Percentiles rank a stretch among this genome's conserved stretches.
Conservation (phyloP, 2,113 vertebrate species). For the Alces alces region DNA sequence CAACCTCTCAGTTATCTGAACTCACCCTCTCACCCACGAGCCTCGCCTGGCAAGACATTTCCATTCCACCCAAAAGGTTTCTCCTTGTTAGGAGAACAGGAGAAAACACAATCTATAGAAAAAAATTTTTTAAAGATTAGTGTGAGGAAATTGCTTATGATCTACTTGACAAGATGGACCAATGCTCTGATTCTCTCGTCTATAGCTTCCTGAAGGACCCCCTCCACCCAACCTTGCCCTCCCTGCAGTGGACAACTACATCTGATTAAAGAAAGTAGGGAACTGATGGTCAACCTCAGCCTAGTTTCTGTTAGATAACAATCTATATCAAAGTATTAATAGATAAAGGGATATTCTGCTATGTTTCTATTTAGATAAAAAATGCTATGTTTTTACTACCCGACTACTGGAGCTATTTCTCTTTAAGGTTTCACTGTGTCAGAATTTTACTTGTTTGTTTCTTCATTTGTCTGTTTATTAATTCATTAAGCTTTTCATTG, state of each 20-base stretch:
- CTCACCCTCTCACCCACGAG: neutral
- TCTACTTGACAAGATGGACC: neutral
- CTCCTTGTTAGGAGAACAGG: neutral
- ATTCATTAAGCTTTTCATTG: neutral
- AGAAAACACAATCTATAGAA: neutral
- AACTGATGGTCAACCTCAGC: neutral
- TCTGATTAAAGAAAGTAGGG: neutral
- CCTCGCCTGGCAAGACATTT: neutral
- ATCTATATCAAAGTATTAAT: neutral
- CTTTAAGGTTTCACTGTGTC: neutral
- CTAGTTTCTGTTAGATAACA: neutral
- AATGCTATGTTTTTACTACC: neutral
- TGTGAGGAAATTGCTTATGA: neutral
- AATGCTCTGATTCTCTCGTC: neutral
- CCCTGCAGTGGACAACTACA: too few species aligned
- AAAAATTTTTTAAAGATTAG: neutral
- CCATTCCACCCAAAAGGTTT: neutral
- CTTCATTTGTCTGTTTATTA: neutral
- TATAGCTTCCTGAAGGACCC: neutral
- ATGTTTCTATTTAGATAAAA: neutral
- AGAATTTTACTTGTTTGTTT: neutral
- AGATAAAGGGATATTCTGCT: neutral
- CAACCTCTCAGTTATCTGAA: neutral
- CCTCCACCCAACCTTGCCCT: neutral
- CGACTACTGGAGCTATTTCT: neutral